phyloP scores from a whole-genome alignment of 1,140 invertebrate genomes.

The Hermatobates lingyangjiaoensis region DNA sequence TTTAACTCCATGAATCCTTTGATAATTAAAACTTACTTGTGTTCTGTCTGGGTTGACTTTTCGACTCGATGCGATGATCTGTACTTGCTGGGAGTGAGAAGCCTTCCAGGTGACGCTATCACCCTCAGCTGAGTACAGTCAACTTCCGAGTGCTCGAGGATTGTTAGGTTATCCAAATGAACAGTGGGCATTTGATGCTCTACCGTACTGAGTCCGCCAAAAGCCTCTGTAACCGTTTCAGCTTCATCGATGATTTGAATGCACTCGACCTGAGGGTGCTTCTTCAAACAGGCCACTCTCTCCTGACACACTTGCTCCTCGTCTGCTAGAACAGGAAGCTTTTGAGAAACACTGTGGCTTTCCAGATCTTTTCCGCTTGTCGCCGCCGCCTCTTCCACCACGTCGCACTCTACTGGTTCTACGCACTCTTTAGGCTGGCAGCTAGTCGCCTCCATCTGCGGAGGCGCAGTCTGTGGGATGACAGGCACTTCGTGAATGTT shows the following conservation, averaged over 20 bases:
- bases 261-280: not conserved
- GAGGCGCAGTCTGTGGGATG: too few species aligned
- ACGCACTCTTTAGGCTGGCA: too few species aligned
- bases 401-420: too few species aligned
- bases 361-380: too few species aligned
- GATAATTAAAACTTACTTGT: too few species aligned
- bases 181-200: not conserved
- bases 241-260: not conserved
- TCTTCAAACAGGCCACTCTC: not conserved
- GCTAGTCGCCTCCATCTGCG: too few species aligned
- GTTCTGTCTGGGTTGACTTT: conserved; percentile 49
- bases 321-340: too few species aligned
- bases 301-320: not conserved
- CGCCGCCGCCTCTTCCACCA: too few species aligned
- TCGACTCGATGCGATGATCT: conserved; percentile 21
- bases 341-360: too few species aligned
- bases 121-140: conserved; percentile 14
- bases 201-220: not conserved
- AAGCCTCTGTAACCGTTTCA: not conserved
- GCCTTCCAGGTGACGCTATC: conserved; percentile 13
- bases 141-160: conserved; percentile 8
- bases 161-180: not conserved
- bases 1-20: too few species aligned
- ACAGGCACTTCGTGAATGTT: too few species aligned
- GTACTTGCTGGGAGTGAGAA: conserved; percentile 17